Conservation (phyloP, 1,140 invertebrate genomes). For the Tetramorium parvispinum region DNA sequence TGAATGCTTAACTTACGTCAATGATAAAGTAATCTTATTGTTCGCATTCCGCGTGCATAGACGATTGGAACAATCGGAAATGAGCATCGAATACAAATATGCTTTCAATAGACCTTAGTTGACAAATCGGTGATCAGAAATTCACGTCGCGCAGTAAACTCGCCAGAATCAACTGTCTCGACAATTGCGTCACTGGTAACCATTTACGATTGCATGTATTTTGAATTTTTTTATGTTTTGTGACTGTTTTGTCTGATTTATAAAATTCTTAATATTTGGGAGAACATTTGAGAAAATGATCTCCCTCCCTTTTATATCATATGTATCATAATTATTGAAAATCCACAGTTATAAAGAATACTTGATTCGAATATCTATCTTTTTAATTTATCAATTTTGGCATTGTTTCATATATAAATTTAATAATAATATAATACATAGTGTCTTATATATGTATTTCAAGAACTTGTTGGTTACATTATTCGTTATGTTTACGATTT, state of each 20-base stretch:
- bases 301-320: no score
- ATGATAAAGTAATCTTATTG: conserved; percentile 21
- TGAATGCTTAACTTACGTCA: not conserved
- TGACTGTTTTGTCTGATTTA: no score
- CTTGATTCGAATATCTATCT: not conserved
- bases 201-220: not conserved
- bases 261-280: not conserved
- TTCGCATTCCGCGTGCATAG: conserved; percentile 53
- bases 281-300: not conserved
- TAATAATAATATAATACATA: not conserved
- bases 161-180: not conserved
- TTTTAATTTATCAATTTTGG: not conserved
- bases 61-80: conserved; percentile 20
- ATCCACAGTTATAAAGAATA: not conserved
- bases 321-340: not conserved
- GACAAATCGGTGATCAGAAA: conserved; percentile 69
- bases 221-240: not conserved
- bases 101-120: conserved; percentile 68
- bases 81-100: conserved; percentile 72
- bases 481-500: not conserved
- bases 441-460: not conserved
- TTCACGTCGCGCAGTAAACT: conserved; percentile 63
- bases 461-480: not conserved
- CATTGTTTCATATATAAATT: not conserved
- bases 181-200: conserved; percentile 64